Base-by-base conservation (phyloP, 2,113 vertebrate species). In the Perca schrenkii region DNA sequence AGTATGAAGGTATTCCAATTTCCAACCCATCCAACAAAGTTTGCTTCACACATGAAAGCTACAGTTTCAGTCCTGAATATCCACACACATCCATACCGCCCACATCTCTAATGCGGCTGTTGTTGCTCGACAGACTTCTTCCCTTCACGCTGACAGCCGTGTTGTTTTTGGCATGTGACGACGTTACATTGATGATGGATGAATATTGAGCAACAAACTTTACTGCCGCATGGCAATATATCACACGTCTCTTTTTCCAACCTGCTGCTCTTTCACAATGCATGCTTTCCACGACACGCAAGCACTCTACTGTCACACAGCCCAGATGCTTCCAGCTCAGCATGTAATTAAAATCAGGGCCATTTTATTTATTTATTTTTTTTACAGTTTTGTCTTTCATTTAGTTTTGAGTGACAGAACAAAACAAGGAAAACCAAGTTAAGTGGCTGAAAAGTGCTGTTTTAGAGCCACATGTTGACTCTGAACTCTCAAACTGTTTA, bases 121-220 rank as follows among this genome's bases (percentile, higher is more conserved):
- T 74, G 71, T 77, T 79, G 21, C 65, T 65, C 76, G 73, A 72
- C 73, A 66, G 67, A 6, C 21, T 8, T 34, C 62, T 6, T 68
- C 14, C 56, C 52, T 16, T 83, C n/a, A 7, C n/a, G 16, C 43
- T 70, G 66, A 52, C 63, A 4, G 60, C 58, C 7, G 6, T 43
- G 67, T 82, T 78, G 47, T 57, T 82, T 86, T 77, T 87, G 69
- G 56, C 72, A 49, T 8, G 40, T 86, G 78, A 74, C 16, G 4
- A 65, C 78, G 69, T 79, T 34, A 53, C 15, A 53, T 80, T n/a
- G 40, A 11, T 43, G 40, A 43, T 43, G 25, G 50, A 34, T 7
- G n/a, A 77, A 56, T 52, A 34, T 21, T 65, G 67, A 83, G 80
- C 43, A 64, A 77, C 65, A 71, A 68, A 69, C 52, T 10, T 70